These are phyloP conservation scores for Brassicogethes aeneus DNA, from an alignment of 2,888 invertebrate species.

Conservation along the genomic window DNA sequence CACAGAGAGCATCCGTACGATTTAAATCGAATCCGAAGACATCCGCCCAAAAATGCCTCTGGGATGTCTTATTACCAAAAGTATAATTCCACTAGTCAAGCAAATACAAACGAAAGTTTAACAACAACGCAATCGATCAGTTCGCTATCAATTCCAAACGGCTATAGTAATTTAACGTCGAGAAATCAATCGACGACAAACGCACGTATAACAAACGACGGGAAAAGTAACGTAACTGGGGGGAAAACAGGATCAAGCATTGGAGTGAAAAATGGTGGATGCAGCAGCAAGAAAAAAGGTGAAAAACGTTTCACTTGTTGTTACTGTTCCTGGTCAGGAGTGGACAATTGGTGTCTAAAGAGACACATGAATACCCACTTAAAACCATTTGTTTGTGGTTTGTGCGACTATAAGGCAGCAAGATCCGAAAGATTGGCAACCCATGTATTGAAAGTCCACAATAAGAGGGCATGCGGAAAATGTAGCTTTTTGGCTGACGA, in stretches of 20 bases:
- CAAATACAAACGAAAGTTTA: constrained; percentile 24
- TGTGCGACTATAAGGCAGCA: constrained; percentile 91
- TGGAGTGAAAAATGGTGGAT: constrained; percentile 38
- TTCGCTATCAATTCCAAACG: constrained; percentile 33
- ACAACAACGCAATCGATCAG: constrained; percentile 22
- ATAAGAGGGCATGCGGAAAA: constrained; percentile 81
- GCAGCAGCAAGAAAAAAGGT: constrained; percentile 34
- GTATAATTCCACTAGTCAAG: constrained; percentile 31
- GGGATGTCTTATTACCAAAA: constrained; percentile 44
- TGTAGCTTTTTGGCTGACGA: constrained; percentile 84
- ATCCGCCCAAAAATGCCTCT: constrained; percentile 51
- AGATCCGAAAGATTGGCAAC: constrained; percentile 83
- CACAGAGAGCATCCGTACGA: constrained; percentile 86
- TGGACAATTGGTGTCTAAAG: constrained; percentile 90
- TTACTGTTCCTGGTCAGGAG: constrained; percentile 88
- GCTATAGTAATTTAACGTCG: constrained; percentile 31
- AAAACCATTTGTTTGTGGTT: constrained; percentile 82
- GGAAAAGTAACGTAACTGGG: constrained; percentile 20
- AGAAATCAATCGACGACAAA: constrained; percentile 19
- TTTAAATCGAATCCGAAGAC: constrained; percentile 66
- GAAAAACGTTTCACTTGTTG: constrained; percentile 59
- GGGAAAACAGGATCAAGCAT: constrained; percentile 8
- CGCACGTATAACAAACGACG: constrained; percentile 23
- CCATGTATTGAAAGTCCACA: constrained; percentile 86
- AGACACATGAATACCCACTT: constrained; percentile 87